Conservation (phyloP, 2,113 vertebrate species). For the Ellobius talpinus region DNA sequence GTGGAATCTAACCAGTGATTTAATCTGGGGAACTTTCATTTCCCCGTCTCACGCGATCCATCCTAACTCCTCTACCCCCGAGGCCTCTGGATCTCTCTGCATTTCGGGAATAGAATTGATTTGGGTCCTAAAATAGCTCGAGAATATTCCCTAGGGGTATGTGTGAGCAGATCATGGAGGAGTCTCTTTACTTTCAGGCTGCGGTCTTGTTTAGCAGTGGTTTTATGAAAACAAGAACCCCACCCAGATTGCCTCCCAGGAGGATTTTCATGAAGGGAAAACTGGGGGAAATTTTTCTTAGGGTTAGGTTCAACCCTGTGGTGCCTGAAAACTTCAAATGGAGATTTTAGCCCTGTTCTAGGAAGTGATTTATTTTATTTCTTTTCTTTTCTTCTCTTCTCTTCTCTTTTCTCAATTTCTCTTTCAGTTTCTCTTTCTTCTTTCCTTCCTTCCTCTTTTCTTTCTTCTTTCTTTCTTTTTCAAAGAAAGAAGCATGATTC, state of each 20-base stretch:
- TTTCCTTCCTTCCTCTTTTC: too few relatives aligned
- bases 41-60: not conserved
- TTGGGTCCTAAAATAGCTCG: conserved; percentile 12
- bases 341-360: not conserved
- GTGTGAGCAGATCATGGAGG: not conserved
- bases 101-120: not conserved
- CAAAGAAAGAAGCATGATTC: conserved; percentile 40
- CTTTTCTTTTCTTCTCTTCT: too few relatives aligned
- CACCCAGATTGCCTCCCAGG: not conserved
- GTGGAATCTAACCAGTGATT: conserved; percentile 31
- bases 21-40: not conserved
- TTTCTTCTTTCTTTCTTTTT: too few relatives aligned
- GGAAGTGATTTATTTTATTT: not conserved
- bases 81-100: not conserved
- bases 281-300: not conserved
- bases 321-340: not conserved
- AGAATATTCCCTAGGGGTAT: not conserved
- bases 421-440: too few relatives aligned
- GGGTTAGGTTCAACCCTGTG: not conserved
- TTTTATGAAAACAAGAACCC: not conserved
- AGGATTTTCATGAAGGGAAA: not conserved
- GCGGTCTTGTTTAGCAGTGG: not conserved
- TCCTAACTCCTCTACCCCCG: not conserved
- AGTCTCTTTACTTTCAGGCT: not conserved
- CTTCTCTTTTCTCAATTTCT: not conserved